These are phyloP conservation scores for Takifugu rubripes DNA, from an alignment of 2,797 vertebrate species.

Conservation along the genomic window DNA sequence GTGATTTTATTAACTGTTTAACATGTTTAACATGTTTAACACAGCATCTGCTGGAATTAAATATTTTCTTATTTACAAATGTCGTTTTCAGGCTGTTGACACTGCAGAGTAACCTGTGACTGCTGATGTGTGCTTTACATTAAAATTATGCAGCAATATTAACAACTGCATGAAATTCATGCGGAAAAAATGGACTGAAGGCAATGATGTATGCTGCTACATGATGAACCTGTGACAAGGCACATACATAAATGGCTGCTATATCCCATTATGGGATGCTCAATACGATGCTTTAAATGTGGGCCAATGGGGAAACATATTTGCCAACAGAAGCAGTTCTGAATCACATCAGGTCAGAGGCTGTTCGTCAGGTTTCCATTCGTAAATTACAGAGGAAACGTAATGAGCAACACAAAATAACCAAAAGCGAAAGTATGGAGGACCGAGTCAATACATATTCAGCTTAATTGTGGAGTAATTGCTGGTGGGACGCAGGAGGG, in stretches of 20 bases:
- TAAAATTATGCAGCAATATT: conserved; percentile 73
- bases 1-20: too few species aligned
- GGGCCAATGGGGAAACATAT: too few species aligned
- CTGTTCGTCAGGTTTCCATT: conserved; percentile 8
- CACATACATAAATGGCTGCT: conserved; percentile 56
- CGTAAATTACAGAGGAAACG: conserved; percentile 1
- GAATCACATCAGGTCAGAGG: conserved; percentile 18
- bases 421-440: not conserved
- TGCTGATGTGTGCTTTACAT: conserved; percentile 44
- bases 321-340: not conserved
- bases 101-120: too few species aligned
- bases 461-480: conserved; percentile 11
- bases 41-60: too few species aligned
- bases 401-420: not conserved
- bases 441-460: conserved; percentile 1
- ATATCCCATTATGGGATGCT: conserved; percentile 28
- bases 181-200: conserved; percentile 62
- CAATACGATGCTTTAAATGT: not conserved
- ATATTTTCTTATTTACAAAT: not conserved
- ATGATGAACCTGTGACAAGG: conserved; percentile 64
- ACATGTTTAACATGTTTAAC: too few species aligned
- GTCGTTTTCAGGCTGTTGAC: conserved; percentile 17
- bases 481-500: conserved; percentile 13
- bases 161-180: conserved; percentile 70
- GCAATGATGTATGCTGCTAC: conserved; percentile 78